Evolutionary conservation across 2,888 invertebrate genomes (phyloP), one percentile per base, ranked within the genome.

Genomic region (Drosophila paramelanica): DNA sequence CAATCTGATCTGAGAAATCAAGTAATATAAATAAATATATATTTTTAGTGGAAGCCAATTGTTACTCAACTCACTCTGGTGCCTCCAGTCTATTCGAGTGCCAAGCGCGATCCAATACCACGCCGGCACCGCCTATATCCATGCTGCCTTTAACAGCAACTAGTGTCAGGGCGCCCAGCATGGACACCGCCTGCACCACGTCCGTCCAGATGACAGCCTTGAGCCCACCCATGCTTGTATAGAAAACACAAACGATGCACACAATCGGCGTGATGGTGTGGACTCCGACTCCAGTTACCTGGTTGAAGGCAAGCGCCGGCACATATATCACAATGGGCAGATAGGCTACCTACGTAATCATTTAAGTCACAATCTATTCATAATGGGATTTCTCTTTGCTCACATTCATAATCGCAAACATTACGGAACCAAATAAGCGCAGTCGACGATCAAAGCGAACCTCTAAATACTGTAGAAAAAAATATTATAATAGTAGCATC

Each of bases 211-310:
- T 96, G 0, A 97, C 96, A 7, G 96, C 96, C 93, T 95, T 96
- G 33, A 97, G 93, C 52, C 96, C 96, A 79, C 96, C 96, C 91
- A 96, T 94, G 79, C 96, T 95, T 1, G 97, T 97, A 89, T 97
- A 97, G 91, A 97, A 96, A 65, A 97, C 96, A 92, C 97, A 97
- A 59, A 97, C 96, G 41, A 96, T 90, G 88, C 97, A 97, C 10
- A 97, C 96, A 41, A 96, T 95, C 2, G 97, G 95, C 1, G 97
- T 97, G 10, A 97, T 95, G 27, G 96, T 93, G 91, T 97, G 97
- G 10, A 97, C 94, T 75, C 95, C 95, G 3, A 97, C 94, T 42
- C 97, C 97, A 61, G 97, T 97, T 23, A 97, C 97, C 94, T 96
- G 96, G 93, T 96, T 96, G 90, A 96, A 96, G 36, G 96, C 96